phyloP scores from a whole-genome alignment of 2,113 vertebrate genomes.

The Muscicapa adusta region DNA sequence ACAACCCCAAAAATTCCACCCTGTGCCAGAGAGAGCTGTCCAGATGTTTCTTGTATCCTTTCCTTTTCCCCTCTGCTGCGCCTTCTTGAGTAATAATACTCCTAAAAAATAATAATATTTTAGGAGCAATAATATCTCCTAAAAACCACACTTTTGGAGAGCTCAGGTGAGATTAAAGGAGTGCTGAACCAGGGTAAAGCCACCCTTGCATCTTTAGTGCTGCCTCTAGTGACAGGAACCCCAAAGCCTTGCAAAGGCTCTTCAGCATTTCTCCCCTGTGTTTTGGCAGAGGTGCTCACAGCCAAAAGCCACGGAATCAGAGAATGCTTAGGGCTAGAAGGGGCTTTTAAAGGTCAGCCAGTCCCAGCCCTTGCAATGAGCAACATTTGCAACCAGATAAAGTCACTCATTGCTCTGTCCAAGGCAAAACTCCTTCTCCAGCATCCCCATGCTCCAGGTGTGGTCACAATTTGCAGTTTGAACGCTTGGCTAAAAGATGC shows the following conservation, averaged over 20 bases:
- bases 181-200: fast-evolving
- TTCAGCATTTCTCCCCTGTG: too few relatives aligned
- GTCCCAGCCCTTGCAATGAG: too few relatives aligned
- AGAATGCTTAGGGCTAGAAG: background rate
- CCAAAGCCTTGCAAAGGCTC: background rate
- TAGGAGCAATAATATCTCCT: background rate
- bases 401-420: too few relatives aligned
- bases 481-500: background rate
- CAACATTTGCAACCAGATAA: background rate
- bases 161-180: background rate
- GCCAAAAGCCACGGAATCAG: background rate
- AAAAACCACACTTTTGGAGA: background rate
- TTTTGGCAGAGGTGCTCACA: background rate
- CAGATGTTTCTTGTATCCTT: background rate
- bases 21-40: fast-evolving
- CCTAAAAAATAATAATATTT: too few relatives aligned
- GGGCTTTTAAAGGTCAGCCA: background rate
- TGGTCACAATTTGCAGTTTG: too few relatives aligned
- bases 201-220: background rate
- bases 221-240: fast-evolving
- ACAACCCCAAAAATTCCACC: background rate
- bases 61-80: background rate
- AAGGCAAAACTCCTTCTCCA: background rate
- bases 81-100: background rate
- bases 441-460: background rate